These are phyloP conservation scores for Danio albolineatus DNA, from an alignment of 2,797 vertebrate species.

Conservation along the genomic window DNA sequence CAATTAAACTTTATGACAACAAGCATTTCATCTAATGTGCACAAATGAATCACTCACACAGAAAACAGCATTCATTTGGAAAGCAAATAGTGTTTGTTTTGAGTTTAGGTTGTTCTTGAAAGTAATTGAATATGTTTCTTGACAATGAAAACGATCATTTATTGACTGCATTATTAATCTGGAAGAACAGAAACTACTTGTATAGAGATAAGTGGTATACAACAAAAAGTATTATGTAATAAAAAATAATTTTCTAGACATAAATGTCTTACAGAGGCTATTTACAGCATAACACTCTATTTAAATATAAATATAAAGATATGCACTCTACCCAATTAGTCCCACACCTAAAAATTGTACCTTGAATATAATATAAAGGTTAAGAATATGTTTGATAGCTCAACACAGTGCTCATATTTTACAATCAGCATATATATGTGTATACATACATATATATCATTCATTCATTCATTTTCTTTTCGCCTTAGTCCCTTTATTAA, in stretches of 20 bases:
- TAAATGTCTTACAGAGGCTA: too few species aligned
- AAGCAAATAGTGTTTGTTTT: not conserved
- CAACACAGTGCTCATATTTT: not conserved
- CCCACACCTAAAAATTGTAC: too few species aligned
- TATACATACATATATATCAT: too few species aligned
- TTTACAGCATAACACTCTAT: too few species aligned
- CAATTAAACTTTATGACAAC: not conserved
- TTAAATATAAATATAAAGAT: too few species aligned
- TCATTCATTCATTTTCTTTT: too few species aligned
- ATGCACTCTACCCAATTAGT: too few species aligned
- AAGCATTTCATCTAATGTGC: not conserved
- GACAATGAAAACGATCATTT: not conserved
- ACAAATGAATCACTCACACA: not conserved
- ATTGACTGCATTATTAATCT: not conserved
- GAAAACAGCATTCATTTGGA: not conserved
- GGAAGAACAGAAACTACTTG: not conserved
- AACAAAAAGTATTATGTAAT: too few species aligned
- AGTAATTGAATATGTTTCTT: not conserved
- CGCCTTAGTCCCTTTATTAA: too few species aligned
- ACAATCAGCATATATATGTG: not conserved
- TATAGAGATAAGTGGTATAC: not conserved
- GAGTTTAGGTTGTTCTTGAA: not conserved
- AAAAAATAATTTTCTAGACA: too few species aligned
- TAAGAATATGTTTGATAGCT: too few species aligned
- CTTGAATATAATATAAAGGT: too few species aligned